phyloP scores from a whole-genome alignment of 2,888 invertebrate species.

The Drosophila rellima region DNA sequence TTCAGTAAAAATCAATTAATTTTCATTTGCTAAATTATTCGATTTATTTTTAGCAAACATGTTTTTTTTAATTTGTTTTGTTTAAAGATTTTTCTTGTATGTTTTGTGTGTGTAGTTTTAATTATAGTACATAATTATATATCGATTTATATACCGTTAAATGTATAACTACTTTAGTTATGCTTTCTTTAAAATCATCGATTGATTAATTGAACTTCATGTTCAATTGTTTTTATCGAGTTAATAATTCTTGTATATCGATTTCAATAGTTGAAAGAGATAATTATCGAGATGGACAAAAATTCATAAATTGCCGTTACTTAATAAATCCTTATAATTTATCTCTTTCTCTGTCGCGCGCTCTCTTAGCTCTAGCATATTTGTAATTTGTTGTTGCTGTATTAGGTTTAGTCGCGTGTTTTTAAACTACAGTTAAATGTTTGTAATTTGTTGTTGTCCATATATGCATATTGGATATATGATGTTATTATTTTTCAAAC shows the following conservation, averaged over 20 bases:
- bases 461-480: constrained; percentile 36
- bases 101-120: constrained; percentile 58
- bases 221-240: constrained; percentile 42
- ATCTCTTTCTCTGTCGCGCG: constrained; percentile 4
- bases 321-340: constrained; percentile 43
- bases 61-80: constrained; percentile 43
- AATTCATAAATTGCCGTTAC: constrained; percentile 65
- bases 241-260: constrained; percentile 44
- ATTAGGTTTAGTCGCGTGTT: constrained; percentile 34
- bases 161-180: constrained; percentile 69
- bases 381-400: constrained; percentile 32
- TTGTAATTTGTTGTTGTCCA: constrained; percentile 34
- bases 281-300: constrained; percentile 70
- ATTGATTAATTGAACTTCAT: constrained; percentile 47
- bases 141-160: constrained; percentile 52
- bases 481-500: constrained; percentile 47
- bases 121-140: constrained; percentile 65
- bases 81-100: constrained; percentile 47
- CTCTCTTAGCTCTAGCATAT: constrained; percentile 44
- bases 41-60: constrained; percentile 77
- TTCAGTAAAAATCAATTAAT: constrained; percentile 28
- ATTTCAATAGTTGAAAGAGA: constrained; percentile 64
- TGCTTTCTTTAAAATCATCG: constrained; percentile 65
- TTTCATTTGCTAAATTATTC: constrained; percentile 77
- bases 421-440: constrained; percentile 44